Base-by-base conservation (phyloP, 2,888 invertebrate genomes). In the Venustoraphidia nigricollis region DNA sequence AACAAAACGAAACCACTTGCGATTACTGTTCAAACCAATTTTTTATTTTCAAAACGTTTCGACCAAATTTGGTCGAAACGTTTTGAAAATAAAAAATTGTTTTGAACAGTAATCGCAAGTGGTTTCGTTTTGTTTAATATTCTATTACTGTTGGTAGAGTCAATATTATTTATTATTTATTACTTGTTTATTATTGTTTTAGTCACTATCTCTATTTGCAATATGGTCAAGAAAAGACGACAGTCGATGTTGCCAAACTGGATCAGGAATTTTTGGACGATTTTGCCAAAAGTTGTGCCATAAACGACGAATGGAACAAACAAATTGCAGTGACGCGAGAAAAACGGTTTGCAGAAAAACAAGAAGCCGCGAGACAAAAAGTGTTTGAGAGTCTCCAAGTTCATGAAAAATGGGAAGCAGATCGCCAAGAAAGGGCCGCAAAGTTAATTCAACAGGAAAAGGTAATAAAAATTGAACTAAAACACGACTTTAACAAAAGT, bases 261-360 rank as follows among this genome's bases (percentile, higher is more conserved):
- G 68, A 71, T 45, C 62, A 74, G 44, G 76, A 79, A 52, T 62
- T 65, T 50, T 75, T 79, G 2, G 75, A 76, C 6, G 84, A 86
- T 55, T 81, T 79, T 64, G 66, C 68, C 43, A 60, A 58, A 9
- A 81, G 82, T 55, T 61, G 71, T 3, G 62, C 70, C 52, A 59
- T 79, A 10, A 88, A 88, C 58, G 73, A 80, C 0, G 65, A 72
- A 52, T 89, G 89, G 87, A 88, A 88, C 62, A 66, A 67, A 1
- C 66, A 75, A 56, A 70, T 81, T 17, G 77, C 78, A 1, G 56
- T 62, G 1, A 66, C 73, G 40, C 71, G 89, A 8, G 75, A 79
- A 38, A 62, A 67, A 44, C 71, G 83, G 37, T 61, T 81, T 45
- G 64, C 66, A 10, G 60, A 67, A 41, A 70, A 75, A 57, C 62